phyloP scores from a whole-genome alignment of 2,888 invertebrate species.

The Pimpla rufipes region DNA sequence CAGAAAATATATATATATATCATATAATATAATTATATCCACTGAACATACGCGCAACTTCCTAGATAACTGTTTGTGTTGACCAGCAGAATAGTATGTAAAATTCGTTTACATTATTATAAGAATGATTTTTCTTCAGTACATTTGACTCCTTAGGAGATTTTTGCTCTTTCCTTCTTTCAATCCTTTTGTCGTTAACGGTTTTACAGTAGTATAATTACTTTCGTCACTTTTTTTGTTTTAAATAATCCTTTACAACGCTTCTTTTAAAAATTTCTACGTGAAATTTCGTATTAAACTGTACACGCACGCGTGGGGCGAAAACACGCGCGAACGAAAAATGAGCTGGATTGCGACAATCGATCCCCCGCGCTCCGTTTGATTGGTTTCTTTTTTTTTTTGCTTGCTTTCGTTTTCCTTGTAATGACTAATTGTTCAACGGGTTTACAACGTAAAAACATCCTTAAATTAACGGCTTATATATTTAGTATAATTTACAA shows the following conservation, averaged over 20 bases:
- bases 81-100: conserved; percentile 38
- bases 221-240: conserved; percentile 35
- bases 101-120: conserved; percentile 36
- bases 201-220: conserved; percentile 41
- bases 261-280: conserved; percentile 16
- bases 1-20: background rate
- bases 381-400: conserved; percentile 20
- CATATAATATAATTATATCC: conserved; percentile 14
- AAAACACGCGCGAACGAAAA: conserved; percentile 4
- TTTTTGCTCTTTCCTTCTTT: background rate
- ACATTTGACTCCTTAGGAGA: conserved; percentile 47
- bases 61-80: conserved; percentile 32
- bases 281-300: conserved; percentile 22
- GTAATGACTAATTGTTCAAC: conserved; percentile 30
- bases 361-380: conserved; percentile 12
- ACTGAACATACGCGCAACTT: conserved; percentile 18
- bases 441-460: conserved; percentile 27
- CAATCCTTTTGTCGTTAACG: conserved; percentile 15
- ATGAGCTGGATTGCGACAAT: conserved; percentile 25
- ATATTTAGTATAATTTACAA: conserved; percentile 28
- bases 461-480: conserved; percentile 24
- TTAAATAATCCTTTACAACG: conserved; percentile 43
- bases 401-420: conserved; percentile 3
- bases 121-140: conserved; percentile 41
- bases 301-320: background rate